Base-by-base conservation (phyloP, 2,113 vertebrate species). In the Pluvianellus socialis region DNA sequence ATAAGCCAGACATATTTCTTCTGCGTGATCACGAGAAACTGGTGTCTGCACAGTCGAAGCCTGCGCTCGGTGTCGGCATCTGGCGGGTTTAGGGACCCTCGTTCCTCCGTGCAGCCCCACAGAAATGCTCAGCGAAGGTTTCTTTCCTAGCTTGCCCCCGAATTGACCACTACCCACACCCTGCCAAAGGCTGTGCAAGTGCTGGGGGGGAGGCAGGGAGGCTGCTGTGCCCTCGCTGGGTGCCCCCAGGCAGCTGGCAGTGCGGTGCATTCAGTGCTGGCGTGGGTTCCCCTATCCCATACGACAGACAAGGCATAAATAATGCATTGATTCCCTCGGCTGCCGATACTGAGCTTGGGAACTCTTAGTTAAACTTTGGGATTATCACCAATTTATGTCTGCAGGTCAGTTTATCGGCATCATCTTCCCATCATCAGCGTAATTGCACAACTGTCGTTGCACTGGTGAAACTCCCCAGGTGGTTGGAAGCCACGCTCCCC, bases 181-280 rank as follows among this genome's bases (percentile, higher is more conserved):
- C 17, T 28, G 4, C 71, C 73, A 65, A 63, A 56, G 49, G 28
- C 42, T 52, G 35, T 59, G 26, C 6, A 27, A 27, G 33, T 23
- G 74, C 45, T 0, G 0, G 5, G 26, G 49, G 18, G 33, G 6
- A 6, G 38, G 38, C 3, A 5, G 33, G 10, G 52, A 6, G 28
- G 50, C 50, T 83, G 68, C 45, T 8, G 8, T 56, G 30, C 13
- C n/a, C n/a, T 44, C 56, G 19, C 14, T 20, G 24, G 12, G 33
- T n/a, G 38, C 4, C 42, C 32, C 40, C 1, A 2, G 21, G 65
- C 27, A 32, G 42, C 47, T 92, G 70, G 23, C 9, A 28, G 40
- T 44, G 32, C 38, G 38, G 13, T 59, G 14, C 1, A 0, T 33
- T 87, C 53, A 47, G 24, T 82, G 62, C 12, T 21, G 35, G n/a